Conservation (phyloP, 1,140 invertebrate species). For the Temnothorax longispinosus region DNA sequence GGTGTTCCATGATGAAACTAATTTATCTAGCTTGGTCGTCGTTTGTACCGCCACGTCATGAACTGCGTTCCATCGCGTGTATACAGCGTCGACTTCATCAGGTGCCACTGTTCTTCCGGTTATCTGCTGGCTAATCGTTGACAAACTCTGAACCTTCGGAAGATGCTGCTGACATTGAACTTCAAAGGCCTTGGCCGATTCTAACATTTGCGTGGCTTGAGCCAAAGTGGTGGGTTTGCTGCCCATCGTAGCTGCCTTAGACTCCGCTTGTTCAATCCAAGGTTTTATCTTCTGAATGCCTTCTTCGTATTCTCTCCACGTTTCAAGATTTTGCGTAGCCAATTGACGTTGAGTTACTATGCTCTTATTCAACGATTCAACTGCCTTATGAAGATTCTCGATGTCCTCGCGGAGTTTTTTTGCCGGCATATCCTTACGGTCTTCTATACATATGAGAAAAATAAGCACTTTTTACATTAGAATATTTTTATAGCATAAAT, state of each 20-base stretch:
- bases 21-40: slow-evolving; percentile 91
- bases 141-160: slow-evolving; percentile 90
- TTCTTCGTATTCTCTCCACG: slow-evolving; percentile 94
- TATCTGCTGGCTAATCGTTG: slow-evolving; percentile 90
- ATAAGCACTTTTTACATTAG: slow-evolving; percentile 27
- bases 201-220: slow-evolving; percentile 92
- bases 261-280: slow-evolving; percentile 95
- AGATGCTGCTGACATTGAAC: slow-evolving; percentile 92
- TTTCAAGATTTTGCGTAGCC: slow-evolving; percentile 91
- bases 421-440: slow-evolving; percentile 88
- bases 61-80: slow-evolving; percentile 92
- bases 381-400: slow-evolving; percentile 88
- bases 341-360: slow-evolving; percentile 90
- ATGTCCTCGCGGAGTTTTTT: slow-evolving; percentile 90
- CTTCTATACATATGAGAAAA: slow-evolving; percentile 79
- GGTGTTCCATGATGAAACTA: slow-evolving; percentile 92
- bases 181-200: slow-evolving; percentile 89
- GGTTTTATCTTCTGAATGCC: slow-evolving; percentile 93
- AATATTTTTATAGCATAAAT: slow-evolving; percentile 9
- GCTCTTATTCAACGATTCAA: slow-evolving; percentile 89
- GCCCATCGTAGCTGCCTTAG: slow-evolving; percentile 89
- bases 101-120: slow-evolving; percentile 90
- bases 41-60: slow-evolving; percentile 91
- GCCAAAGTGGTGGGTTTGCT: slow-evolving; percentile 91
- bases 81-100: slow-evolving; percentile 93